A percentile compares a stretch with the other conserved stretches of the same genome.
These are phyloP conservation scores for Zosterops japonicus DNA, from an alignment of 2,113 vertebrate species.

Conservation along the genomic window DNA sequence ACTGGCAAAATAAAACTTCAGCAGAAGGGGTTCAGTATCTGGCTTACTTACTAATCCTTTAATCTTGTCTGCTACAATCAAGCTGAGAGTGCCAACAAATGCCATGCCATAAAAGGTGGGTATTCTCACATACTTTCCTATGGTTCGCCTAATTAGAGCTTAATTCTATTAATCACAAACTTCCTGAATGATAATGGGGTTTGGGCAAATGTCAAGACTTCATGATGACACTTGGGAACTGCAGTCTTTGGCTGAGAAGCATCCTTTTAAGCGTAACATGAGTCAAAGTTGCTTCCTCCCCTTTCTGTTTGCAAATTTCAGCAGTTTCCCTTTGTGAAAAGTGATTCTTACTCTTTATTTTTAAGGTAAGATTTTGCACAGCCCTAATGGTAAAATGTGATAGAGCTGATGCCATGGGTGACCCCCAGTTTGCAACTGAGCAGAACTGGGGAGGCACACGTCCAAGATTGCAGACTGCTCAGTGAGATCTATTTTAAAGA, in stretches of 20 bases:
- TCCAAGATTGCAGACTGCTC: not conserved
- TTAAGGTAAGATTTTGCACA: not conserved
- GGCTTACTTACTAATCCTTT: slow-evolving; percentile 48
- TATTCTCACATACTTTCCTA: slow-evolving; percentile 40
- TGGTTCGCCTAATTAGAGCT: slow-evolving; percentile 23
- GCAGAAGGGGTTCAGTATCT: slow-evolving; percentile 8
- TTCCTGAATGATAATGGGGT: slow-evolving; percentile 23
- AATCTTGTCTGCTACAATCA: slow-evolving; percentile 24
- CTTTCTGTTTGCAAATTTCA: not conserved
- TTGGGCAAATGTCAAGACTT: slow-evolving; percentile 35
- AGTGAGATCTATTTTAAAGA: not conserved
- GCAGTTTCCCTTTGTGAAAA: not conserved
- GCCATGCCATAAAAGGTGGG: slow-evolving; percentile 32
- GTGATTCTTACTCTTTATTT: not conserved
- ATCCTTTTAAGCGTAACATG: not conserved
- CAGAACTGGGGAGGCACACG: not conserved
- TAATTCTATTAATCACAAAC: slow-evolving; percentile 7
- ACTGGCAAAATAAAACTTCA: not conserved
- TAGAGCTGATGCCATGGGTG: not conserved
- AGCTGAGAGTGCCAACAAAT: not conserved
- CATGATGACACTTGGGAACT: not conserved
- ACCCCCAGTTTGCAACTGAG: not conserved
- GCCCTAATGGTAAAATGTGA: not conserved
- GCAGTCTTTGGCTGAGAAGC: not conserved
- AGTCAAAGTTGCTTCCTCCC: not conserved